phyloP scores from a whole-genome alignment of 2,888 invertebrate species.

The Scaeva pyrastri region DNA sequence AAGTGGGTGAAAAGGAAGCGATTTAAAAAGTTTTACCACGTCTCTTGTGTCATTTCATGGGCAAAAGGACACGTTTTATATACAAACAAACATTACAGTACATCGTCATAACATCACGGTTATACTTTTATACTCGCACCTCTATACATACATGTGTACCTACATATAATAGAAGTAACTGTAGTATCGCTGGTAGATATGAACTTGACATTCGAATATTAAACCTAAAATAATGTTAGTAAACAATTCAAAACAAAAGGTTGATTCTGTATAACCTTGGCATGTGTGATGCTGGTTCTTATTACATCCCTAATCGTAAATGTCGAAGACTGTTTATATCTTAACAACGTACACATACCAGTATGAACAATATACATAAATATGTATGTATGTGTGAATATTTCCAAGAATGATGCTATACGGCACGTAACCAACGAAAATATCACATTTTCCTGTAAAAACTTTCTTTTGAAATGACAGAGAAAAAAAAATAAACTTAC shows the following conservation, averaged over 20 bases:
- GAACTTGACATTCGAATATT: constrained; percentile 32
- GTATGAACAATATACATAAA: too few relatives aligned
- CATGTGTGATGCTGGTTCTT: not conserved
- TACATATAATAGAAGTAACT: not conserved
- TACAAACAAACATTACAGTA: not conserved
- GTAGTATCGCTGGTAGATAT: not conserved
- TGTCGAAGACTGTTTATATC: not conserved
- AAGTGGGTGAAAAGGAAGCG: constrained; percentile 4
- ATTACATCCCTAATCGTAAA: constrained; percentile 10
- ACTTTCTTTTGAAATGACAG: not conserved
- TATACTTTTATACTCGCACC: too few relatives aligned
- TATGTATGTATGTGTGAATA: too few relatives aligned
- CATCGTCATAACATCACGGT: not conserved
- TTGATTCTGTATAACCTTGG: constrained; percentile 2
- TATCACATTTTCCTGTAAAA: not conserved
- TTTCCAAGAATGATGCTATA: not conserved
- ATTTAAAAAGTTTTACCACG: constrained; percentile 19
- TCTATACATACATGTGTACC: too few relatives aligned
- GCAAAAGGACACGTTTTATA: constrained; percentile 13
- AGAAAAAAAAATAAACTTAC: not conserved
- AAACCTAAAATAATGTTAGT: not conserved
- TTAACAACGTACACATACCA: too few relatives aligned
- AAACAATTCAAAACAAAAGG: constrained; percentile 24
- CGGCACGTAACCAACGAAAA: not conserved
- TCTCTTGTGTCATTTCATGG: constrained; percentile 23